Base-by-base conservation (phyloP, 2,113 vertebrate genomes). In the Pseudolaguvia tuberculata region DNA sequence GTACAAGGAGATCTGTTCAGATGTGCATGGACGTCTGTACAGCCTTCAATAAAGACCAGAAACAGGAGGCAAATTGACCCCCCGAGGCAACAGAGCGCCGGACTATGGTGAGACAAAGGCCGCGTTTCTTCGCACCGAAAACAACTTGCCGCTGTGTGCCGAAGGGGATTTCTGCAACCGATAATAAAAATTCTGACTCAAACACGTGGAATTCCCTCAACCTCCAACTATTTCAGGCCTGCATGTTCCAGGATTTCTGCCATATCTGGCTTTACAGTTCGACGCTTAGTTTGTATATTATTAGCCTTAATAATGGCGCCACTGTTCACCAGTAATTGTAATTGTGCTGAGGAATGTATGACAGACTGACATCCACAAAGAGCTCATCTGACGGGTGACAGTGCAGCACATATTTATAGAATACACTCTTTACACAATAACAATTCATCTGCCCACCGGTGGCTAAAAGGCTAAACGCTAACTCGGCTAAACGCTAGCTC, bases 341-440 rank as follows among this genome's bases (percentile, higher is more conserved):
- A 79, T 81, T 66, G 78, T 82, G 58, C 45, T 5, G 20, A 87
- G 85, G 87, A 89, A 88, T 88, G 71, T 80, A 77, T 86, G 86
- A 86, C 74, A 70, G 59, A 39, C 71, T 66, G 67, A 42, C 76
- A 12, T 79, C 83, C 77, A 88, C 85, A 87, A 84, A 85, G 82
- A 56, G 66, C 75, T 80, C 84, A 82, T 79, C 72, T 80, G 45
- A 61, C 35, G n/a, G 51, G 48, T 68, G 48, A 73, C 79, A 83
- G 79, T 79, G 81, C 79, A 70, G 79, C 21, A 55, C 77, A 53
- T 86, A 87, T 80, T 87, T 89, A 67, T 88, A 85, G 84, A 81
- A 78, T 78, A 77, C 71, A 50, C 66, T 77, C 71, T 71, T 14
- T n/a, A n/a, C 75, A 77, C 74, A 78, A 77, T 79, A 78, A 77